Evolutionary conservation across 1,140 invertebrate species (phyloP).

Genomic region (Drosophila pandora): DNA sequence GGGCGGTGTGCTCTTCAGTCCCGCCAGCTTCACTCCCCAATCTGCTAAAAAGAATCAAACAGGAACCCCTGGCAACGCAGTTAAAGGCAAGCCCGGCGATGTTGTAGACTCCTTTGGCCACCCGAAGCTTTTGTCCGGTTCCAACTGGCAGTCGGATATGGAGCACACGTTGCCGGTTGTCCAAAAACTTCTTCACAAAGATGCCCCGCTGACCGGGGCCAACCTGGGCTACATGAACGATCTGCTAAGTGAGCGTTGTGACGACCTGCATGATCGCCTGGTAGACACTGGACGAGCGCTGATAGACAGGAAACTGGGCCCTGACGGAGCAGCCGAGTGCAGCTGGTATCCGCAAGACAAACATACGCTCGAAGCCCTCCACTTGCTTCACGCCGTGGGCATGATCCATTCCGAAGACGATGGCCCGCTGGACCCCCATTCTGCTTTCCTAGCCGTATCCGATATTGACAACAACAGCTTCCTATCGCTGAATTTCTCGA

Average conservation of each 20-base stretch:
- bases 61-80: neutral
- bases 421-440: constrained; percentile 88
- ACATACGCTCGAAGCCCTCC: constrained; percentile 56
- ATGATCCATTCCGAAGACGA: constrained; percentile 90
- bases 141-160: constrained; percentile 50
- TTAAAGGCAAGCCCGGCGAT: constrained; percentile 50
- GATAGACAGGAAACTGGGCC: constrained; percentile 61
- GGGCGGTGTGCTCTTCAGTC: constrained; percentile 53
- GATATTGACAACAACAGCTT: constrained; percentile 83
- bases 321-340: constrained; percentile 44
- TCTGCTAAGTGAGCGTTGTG: constrained; percentile 55
- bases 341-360: constrained; percentile 70
- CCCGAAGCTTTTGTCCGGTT: constrained; percentile 51
- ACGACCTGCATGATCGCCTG: constrained; percentile 55
- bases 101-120: constrained; percentile 65
- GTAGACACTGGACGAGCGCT: constrained; percentile 51
- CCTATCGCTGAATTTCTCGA: constrained; percentile 86
- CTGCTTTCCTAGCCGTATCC: constrained; percentile 89
- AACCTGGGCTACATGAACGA: constrained; percentile 70
- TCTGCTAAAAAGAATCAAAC: constrained; percentile 33
- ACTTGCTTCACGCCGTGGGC: constrained; percentile 85
- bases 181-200: constrained; percentile 57
- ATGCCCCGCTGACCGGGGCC: constrained; percentile 29
- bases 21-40: constrained; percentile 62
- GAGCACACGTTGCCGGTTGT: constrained; percentile 52